These are phyloP conservation scores for Danaus chrysippus DNA, from an alignment of 2,888 invertebrate species.

Conservation along the genomic window DNA sequence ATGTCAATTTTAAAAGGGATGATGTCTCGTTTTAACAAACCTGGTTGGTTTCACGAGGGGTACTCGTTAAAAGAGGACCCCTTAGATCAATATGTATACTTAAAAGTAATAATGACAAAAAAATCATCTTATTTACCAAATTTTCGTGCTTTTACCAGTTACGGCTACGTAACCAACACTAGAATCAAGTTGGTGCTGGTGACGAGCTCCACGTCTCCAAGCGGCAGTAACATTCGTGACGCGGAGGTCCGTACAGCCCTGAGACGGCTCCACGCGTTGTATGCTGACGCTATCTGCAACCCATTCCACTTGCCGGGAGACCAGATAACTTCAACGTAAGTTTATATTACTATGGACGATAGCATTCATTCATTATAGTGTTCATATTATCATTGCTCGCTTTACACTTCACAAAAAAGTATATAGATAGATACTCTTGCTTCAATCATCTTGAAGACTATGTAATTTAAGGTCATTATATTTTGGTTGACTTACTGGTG, in stretches of 20 bases:
- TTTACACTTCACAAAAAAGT: no score
- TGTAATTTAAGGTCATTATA: no score
- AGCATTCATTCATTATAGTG: neutral
- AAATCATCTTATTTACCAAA: no score
- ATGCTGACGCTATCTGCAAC: slow-evolving; percentile 96
- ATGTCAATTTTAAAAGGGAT: no score
- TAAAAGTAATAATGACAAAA: no score
- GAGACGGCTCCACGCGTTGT: slow-evolving; percentile 92
- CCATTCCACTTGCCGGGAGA: slow-evolving; percentile 98
- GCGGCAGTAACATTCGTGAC: slow-evolving; percentile 91
- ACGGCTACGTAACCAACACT: slow-evolving; percentile 98
- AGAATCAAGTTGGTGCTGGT: slow-evolving; percentile 96
- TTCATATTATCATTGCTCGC: no score
- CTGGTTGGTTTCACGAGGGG: no score
- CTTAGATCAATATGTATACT: no score
- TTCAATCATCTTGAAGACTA: no score
- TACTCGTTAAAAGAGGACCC: no score
- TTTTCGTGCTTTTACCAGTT: slow-evolving; percentile 68
- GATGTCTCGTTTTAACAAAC: no score
- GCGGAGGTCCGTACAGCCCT: slow-evolving; percentile 95
- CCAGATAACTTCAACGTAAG: slow-evolving; percentile 91
- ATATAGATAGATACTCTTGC: no score
- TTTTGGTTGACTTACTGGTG: neutral
- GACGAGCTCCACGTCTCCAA: slow-evolving; percentile 94
- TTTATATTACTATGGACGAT: slow-evolving; percentile 13